phyloP scores from a whole-genome alignment of 2,797 vertebrate species.

The Platalea minor region DNA sequence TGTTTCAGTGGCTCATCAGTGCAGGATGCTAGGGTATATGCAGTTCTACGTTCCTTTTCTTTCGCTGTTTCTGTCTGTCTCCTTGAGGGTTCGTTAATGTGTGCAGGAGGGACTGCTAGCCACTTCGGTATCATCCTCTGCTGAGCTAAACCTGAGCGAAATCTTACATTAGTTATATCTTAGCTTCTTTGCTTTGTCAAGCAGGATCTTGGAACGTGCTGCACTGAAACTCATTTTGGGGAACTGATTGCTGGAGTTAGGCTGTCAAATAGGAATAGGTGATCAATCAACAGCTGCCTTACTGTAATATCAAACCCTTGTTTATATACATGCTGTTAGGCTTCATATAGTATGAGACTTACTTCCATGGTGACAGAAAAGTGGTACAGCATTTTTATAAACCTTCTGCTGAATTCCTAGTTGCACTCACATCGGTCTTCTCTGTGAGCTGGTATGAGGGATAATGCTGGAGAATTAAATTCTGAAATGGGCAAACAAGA shows the following conservation, averaged over 20 bases:
- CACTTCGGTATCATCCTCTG: neutral
- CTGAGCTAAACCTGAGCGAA: neutral
- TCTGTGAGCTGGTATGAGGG: neutral
- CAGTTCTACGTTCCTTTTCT: neutral
- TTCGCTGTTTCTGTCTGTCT: neutral
- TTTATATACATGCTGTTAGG: neutral
- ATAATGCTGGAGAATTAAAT: neutral
- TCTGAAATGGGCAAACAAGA: neutral
- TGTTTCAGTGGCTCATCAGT: neutral
- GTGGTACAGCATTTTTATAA: neutral
- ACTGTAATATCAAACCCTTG: neutral
- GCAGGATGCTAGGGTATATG: neutral
- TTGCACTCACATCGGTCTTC: neutral
- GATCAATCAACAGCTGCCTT: neutral
- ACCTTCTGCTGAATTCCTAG: neutral
- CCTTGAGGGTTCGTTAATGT: neutral
- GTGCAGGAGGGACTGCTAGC: neutral
- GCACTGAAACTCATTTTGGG: neutral
- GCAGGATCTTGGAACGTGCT: neutral
- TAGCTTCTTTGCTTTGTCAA: neutral
- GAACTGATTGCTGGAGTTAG: neutral
- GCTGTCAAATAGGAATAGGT: neutral
- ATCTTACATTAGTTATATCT: neutral
- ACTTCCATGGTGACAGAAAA: neutral
- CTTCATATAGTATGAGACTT: neutral